Evolutionary conservation across 2,888 invertebrate species (phyloP).

Genomic region (Rhamphomyia laevipes): DNA sequence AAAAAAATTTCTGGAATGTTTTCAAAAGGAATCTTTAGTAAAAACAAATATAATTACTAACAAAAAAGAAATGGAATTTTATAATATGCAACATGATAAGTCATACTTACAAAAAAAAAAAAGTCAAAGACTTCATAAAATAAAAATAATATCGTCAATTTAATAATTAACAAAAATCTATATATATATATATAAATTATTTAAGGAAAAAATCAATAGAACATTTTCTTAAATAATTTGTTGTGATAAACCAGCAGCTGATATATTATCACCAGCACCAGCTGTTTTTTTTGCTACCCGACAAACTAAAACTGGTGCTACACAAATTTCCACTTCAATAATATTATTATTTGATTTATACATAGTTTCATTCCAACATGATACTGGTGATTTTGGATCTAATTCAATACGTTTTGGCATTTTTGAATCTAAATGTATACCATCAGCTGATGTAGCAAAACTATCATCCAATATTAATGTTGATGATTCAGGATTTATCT

Average conservation of each 20-base stretch:
- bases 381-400: conserved; percentile 58
- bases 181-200: not conserved
- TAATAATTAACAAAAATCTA: not conserved
- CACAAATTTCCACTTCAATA: conserved; percentile 50
- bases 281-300: conserved; percentile 70
- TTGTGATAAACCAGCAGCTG: conserved; percentile 72
- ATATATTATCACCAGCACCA: conserved; percentile 80
- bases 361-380: conserved; percentile 66
- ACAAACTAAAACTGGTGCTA: conserved; percentile 75
- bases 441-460: conserved; percentile 56
- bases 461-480: conserved; percentile 68
- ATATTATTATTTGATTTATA: conserved; percentile 7
- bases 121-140: too few relatives aligned
- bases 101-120: too few relatives aligned
- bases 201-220: too few relatives aligned
- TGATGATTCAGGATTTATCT: conserved; percentile 35
- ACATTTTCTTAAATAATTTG: conserved; percentile 41
- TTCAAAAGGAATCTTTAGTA: too few relatives aligned
- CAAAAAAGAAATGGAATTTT: too few relatives aligned
- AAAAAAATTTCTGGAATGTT: too few relatives aligned
- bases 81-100: too few relatives aligned
- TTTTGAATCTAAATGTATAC: conserved; percentile 24
- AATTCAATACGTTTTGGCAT: conserved; percentile 48
- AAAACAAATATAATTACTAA: too few relatives aligned
- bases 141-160: not conserved